phyloP scores from a whole-genome alignment of 1,140 invertebrate genomes.

The Ptiloglossa arizonensis region DNA sequence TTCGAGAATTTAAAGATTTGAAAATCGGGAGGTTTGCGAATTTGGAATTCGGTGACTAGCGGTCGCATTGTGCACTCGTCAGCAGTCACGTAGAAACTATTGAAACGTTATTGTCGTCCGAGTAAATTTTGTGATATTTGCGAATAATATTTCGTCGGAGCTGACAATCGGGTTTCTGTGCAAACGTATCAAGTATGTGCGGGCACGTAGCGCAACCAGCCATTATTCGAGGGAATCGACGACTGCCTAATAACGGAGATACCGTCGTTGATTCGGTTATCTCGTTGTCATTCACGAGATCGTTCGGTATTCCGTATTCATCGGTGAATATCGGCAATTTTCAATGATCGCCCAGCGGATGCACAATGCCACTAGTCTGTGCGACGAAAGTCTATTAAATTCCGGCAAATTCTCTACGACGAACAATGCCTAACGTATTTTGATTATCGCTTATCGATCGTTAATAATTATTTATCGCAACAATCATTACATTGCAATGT shows the following conservation, averaged over 20 bases:
- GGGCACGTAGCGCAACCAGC: conserved; percentile 1
- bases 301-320: conserved; percentile 31
- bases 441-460: neutral
- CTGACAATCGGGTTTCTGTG: neutral
- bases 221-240: conserved; percentile 30
- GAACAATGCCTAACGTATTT: neutral
- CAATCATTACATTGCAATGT: too few species aligned
- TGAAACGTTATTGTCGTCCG: neutral
- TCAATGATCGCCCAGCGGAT: conserved; percentile 26
- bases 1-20: too few species aligned
- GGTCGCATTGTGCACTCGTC: too few species aligned
- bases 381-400: conserved; percentile 45
- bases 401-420: conserved; percentile 2
- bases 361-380: neutral
- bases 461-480: neutral
- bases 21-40: too few species aligned
- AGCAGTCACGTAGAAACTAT: too few species aligned
- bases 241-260: conserved; percentile 42
- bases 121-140: too few species aligned
- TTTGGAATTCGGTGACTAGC: too few species aligned
- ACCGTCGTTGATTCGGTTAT: conserved; percentile 49
- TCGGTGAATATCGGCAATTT: conserved; percentile 35
- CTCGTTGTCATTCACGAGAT: conserved; percentile 49
- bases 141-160: neutral
- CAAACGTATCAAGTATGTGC: neutral